Percentiles rank a stretch among this genome's conserved stretches.
phyloP scores from a whole-genome alignment of 2,113 vertebrate species.

The Oxyruncus cristatus region DNA sequence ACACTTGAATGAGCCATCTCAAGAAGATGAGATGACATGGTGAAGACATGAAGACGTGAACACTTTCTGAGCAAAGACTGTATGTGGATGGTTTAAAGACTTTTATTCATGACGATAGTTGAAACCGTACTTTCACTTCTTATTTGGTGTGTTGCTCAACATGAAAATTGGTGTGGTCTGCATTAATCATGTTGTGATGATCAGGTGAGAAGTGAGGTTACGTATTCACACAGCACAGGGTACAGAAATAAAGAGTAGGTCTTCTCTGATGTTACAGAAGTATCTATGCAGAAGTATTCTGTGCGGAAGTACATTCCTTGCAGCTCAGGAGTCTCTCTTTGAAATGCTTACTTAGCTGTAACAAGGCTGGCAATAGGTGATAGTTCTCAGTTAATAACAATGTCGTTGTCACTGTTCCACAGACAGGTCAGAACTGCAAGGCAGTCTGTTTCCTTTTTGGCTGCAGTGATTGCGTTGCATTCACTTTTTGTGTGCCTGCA shows the following conservation, averaged over 20 bases:
- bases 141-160: background rate
- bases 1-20: background rate
- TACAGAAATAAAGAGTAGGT: background rate
- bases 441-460: background rate
- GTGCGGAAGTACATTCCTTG: background rate
- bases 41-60: background rate
- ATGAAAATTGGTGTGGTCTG: background rate
- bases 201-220: background rate
- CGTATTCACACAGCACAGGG: background rate
- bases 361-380: background rate
- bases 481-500: background rate
- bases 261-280: background rate
- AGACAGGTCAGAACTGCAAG: background rate
- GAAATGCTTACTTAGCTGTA: background rate
- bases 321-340: background rate
- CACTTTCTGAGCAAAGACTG: background rate
- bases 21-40: background rate
- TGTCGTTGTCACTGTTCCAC: background rate
- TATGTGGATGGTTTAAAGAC: background rate
- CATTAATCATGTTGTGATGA: background rate
- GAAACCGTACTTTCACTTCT: background rate
- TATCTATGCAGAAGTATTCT: background rate
- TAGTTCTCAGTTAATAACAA: background rate
- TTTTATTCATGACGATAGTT: background rate
- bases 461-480: background rate